Base-by-base conservation (phyloP, 2,797 vertebrate genomes). In the Micromesistius poutassou region DNA sequence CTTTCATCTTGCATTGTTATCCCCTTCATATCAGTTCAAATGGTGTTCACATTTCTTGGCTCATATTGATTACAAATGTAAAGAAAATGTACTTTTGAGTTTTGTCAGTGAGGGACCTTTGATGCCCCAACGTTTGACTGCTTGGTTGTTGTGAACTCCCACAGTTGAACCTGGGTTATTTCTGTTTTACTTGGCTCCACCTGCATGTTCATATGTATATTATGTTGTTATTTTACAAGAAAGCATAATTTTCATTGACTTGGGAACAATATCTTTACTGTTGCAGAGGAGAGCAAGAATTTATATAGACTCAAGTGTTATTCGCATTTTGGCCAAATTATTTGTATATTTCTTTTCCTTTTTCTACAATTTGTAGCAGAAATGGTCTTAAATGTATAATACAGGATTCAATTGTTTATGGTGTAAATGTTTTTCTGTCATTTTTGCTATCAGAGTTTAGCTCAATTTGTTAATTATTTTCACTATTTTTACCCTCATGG, bases 321-420 rank as follows among this genome's bases (percentile, higher is more conserved):
- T 8, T 79, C 55, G 71, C 19, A 77, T 82, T 79, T 55, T 66
- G 9, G 74, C 76, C 25, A 16, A 72, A 22, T 50, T 74, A 76
- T n/a, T 55, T 66, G 71, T 74, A 40, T 83, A 30, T 77, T 68
- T 81, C 71, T 76, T 73, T 50, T 42, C 68, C 82, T 85, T 86
- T 86, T 90, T 92, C 86, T 91, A 90, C 30, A 84, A 84, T 87
- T 89, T 92, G 84, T 92, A 84, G 68, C 80, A 85, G 73, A 75
- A 42, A 85, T 80, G 84, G 74, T 90, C 90, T 91, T 85, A 89
- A 84, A 86, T 85, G 83, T 90, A 86, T 91, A 88, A 93, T 88
- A 92, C 91, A 86, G 74, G 82, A 92, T 88, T 85, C 87, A 91
- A 93, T 80, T 70, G 86, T 28, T 85, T 22, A 84, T 86, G 36